phyloP scores from a whole-genome alignment of 1,140 invertebrate species.

The Argopecten irradians region DNA sequence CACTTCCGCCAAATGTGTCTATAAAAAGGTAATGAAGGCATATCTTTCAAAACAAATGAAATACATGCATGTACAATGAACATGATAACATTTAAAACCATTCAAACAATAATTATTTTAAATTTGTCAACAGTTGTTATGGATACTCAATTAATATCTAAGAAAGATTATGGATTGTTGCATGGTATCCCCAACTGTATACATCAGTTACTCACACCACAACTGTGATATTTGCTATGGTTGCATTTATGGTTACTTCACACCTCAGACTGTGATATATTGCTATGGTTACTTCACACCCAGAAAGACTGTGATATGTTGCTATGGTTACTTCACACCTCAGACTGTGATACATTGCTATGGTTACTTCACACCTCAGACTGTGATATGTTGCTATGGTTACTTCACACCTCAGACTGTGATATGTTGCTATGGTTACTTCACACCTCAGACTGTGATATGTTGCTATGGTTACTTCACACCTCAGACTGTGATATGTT shows the following conservation, averaged over 20 bases:
- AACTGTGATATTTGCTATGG: background rate
- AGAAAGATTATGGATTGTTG: too few species aligned
- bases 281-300: background rate
- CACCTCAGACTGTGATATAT: background rate
- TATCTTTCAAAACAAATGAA: background rate
- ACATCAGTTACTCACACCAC: too few species aligned
- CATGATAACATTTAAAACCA: background rate
- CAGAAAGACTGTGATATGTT: background rate
- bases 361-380: background rate
- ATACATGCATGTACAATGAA: background rate
- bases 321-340: background rate
- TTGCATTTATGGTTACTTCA: background rate
- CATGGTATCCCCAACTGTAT: too few species aligned
- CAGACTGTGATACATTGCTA: background rate
- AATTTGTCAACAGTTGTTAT: slow-evolving; percentile 24
- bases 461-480: background rate
- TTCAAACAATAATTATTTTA: background rate
- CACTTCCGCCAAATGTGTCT: slow-evolving; percentile 71
- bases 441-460: background rate
- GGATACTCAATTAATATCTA: too few species aligned
- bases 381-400: background rate
- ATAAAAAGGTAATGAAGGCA: slow-evolving; percentile 35
- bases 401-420: background rate
- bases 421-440: background rate
- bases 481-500: background rate